Base-by-base conservation (phyloP, 2,797 vertebrate genomes). In the Gymnothorax reevesii region DNA sequence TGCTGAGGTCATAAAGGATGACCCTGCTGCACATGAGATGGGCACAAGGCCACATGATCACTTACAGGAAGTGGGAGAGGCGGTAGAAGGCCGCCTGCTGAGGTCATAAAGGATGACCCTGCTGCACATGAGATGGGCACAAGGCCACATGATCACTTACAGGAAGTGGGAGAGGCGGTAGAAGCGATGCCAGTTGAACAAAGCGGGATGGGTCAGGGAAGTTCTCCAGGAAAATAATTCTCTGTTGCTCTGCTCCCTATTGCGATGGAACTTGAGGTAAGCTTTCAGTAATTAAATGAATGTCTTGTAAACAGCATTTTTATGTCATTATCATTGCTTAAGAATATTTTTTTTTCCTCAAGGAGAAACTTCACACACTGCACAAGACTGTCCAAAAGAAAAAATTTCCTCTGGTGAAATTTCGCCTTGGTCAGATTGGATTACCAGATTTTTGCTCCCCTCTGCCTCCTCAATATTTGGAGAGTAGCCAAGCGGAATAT, bases 231-330 rank as follows among this genome's bases (percentile, higher is more conserved):
- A 49, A 80, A 80, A 49, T 20, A 80, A 49, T 80, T 80, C 52
- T 80, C 77, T 42, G 77, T 80, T 27, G 42, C 77, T 42, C 42
- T 80, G 77, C 49, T 80, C 77, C 77, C 77, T 42, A 80, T 80
- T 80, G 77, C 15, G 77, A 12, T 42, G 77, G 52, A 27, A 80
- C 77, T 42, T 49, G 22, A 80, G 77, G 42, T 80, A 80, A 80
- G 52, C 77, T 42, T 80, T 80, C 42, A 42, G 77, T 12, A 80
- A 80, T 80, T 80, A 49, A 80, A 80, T 49, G 17, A 80, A 80
- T 49, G 0, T 49, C 15, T 33, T 80, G 54, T 49, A 49, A 49
- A 49, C 77, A 80, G 77, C 77, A 80, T 80, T 80, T 64, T 64
- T 12, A 64, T 12, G 10, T 64, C 22, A 64, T 12, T 64, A 12